Percentiles rank a stretch among this genome's conserved stretches.
Evolutionary conservation across 2,888 invertebrate genomes (phyloP).

Genomic region (Sceliomorpha sp.): DNA sequence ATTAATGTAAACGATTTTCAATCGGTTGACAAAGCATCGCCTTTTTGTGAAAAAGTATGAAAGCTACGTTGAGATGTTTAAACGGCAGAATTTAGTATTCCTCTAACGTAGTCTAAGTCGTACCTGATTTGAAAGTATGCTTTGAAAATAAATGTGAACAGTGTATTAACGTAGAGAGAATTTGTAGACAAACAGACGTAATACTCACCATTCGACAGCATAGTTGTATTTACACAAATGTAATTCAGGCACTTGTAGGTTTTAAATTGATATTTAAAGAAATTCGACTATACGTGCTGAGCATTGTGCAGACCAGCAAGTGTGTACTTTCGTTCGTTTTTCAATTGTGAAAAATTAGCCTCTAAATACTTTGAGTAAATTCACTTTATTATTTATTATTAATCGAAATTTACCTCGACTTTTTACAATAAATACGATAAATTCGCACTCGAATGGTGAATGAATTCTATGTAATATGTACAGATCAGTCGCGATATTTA

Average conservation of each 20-base stretch:
- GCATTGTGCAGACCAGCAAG: slow-evolving; percentile 20
- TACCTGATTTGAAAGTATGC: too few species aligned
- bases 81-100: too few species aligned
- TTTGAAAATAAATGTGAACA: slow-evolving; percentile 33
- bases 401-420: too few species aligned
- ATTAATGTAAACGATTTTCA: too few species aligned
- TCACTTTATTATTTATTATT: neutral
- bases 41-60: too few species aligned
- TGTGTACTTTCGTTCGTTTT: slow-evolving; percentile 27
- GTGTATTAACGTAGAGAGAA: neutral
- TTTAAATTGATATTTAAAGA: slow-evolving; percentile 38
- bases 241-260: slow-evolving; percentile 51
- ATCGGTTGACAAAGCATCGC: too few species aligned
- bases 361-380: neutral
- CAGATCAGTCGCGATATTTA: slow-evolving; percentile 4
- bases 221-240: slow-evolving; percentile 34
- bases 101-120: too few species aligned
- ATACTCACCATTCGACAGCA: slow-evolving; percentile 54
- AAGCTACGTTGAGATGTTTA: too few species aligned
- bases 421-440: slow-evolving; percentile 22
- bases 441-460: slow-evolving; percentile 46
- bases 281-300: slow-evolving; percentile 22
- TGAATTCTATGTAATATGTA: slow-evolving; percentile 20
- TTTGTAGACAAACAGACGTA: slow-evolving; percentile 27
- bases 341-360: slow-evolving; percentile 5